A percentile compares a stretch with the other conserved stretches of the same genome.
Conservation (phyloP, 2,113 vertebrate species). For the Gallinago jamesoni region DNA sequence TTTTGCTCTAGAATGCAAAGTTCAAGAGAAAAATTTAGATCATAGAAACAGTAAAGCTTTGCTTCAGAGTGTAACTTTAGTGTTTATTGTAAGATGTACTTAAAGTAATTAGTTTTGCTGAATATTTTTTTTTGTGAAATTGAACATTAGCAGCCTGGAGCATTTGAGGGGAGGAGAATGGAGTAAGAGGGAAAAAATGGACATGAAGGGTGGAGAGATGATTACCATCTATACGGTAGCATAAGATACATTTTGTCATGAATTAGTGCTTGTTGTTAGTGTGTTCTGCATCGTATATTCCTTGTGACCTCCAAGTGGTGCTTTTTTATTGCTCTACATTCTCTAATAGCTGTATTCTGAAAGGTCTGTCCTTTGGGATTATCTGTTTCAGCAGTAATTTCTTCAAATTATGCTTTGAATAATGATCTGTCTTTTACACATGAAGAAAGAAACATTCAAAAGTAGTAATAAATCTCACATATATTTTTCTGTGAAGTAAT, state of each 20-base stretch:
- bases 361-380: not conserved
- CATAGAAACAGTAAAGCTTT: not conserved
- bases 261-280: not conserved
- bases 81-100: not conserved
- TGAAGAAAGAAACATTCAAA: not conserved
- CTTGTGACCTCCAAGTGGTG: slow-evolving; percentile 9
- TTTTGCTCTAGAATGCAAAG: not conserved
- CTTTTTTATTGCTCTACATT: not conserved
- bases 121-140: not conserved
- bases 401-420: not conserved
- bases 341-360: not conserved
- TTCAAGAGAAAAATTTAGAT: not conserved
- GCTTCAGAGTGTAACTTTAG: not conserved
- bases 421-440: not conserved
- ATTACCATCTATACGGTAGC: not conserved
- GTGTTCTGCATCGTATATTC: not conserved
- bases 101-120: not conserved
- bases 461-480: not conserved
- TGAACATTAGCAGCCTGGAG: not conserved
- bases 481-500: not conserved
- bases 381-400: not conserved
- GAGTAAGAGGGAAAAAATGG: not conserved
- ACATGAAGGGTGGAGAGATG: not conserved
- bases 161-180: not conserved
- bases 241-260: not conserved